Evolutionary conservation across 2,888 invertebrate species (phyloP), one percentile per base, ranked within the genome.

Genomic region (Chaetogeoica ovagalla): DNA sequence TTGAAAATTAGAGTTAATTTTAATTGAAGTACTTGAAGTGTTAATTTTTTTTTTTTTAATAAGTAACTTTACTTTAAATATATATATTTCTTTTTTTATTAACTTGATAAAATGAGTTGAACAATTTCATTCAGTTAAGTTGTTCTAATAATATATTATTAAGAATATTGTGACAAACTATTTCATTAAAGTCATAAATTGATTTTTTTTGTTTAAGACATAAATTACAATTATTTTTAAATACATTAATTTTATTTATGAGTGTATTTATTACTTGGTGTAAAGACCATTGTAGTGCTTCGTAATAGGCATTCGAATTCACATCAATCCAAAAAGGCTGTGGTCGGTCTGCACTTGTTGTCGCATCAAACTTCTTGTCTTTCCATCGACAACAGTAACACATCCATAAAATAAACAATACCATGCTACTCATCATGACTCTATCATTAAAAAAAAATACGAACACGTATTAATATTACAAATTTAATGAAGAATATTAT

Each of bases 331-430:
- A 82, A 76, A 77, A 82, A 3, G 82, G 82, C 43, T 81, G 74
- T 23, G 75, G 70, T n/a, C 17, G 75, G 13, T 75, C 75, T 57
- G 68, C 57, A 52, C 65, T 77, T 43, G 55, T 39, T 37, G 82
- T 68, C 30, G 82, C 60, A 21, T 82, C 82, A 23, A 82, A 82
- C 37, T 82, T 82, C 5, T 81, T 82, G 13, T 82, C 82, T 74
- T 82, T 82, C 72, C 82, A 82, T 30, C 82, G 82, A 43, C 82
- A 82, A 76, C 81, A 82, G 55, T 82, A 82, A 74, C 82, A 82
- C 82, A 82, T 82, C 82, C 82, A 82, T 15, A 82, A 57, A 59
- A 82, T 69, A 66, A 82, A 82, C 48, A 82, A 57, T 39, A 82
- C 55, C 82, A 82, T 82, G 15, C 82, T 82, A 48, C 82, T 81